phyloP scores from a whole-genome alignment of 2,888 invertebrate species.

The Nematopogon swammerdamellus region DNA sequence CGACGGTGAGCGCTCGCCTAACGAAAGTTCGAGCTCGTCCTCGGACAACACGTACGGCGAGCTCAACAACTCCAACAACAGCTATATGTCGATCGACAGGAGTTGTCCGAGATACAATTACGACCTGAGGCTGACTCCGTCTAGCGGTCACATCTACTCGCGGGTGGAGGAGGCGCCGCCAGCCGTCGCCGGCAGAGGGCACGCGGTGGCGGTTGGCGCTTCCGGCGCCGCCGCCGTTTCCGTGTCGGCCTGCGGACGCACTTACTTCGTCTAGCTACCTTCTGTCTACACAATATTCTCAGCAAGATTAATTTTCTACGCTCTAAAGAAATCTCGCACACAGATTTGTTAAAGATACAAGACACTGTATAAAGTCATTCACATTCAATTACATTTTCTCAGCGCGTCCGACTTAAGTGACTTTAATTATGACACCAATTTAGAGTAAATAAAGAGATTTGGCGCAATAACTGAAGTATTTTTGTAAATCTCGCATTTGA shows the following conservation, averaged over 20 bases:
- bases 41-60: constrained; percentile 61
- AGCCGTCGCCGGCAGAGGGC: too few species aligned
- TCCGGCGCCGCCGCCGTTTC: constrained; percentile 37
- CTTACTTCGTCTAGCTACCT: constrained; percentile 41
- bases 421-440: too few species aligned
- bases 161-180: constrained; percentile 51
- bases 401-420: too few species aligned
- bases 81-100: constrained; percentile 65
- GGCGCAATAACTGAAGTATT: too few species aligned
- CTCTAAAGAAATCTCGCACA: too few species aligned
- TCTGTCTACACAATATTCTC: background rate
- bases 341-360: too few species aligned
- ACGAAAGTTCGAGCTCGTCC: constrained; percentile 53
- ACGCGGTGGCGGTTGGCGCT: constrained; percentile 51
- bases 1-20: constrained; percentile 51
- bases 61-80: constrained; percentile 63
- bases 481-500: too few species aligned
- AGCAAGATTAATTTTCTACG: background rate
- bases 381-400: background rate
- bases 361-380: too few species aligned
- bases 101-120: constrained; percentile 54
- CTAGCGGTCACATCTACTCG: constrained; percentile 52
- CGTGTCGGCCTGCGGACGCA: constrained; percentile 39
- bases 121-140: constrained; percentile 51
- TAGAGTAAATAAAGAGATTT: too few species aligned